Evolutionary conservation across 2,797 vertebrate genomes (phyloP), one percentile per base, ranked within the genome.

Genomic region (Podarcis lilfordi): DNA sequence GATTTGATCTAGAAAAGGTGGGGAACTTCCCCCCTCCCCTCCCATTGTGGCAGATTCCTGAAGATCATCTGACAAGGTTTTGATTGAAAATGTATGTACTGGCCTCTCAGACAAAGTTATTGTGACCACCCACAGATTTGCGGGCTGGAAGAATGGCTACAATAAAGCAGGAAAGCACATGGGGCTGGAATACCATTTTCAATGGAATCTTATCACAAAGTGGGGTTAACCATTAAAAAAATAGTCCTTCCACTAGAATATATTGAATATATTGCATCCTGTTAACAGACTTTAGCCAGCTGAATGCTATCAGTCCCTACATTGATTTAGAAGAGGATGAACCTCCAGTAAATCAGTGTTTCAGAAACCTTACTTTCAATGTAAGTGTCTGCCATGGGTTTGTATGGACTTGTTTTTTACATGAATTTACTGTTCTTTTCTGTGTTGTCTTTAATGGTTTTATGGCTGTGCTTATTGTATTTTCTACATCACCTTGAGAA

Each of bases 91-190:
- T 80, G 35, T 45, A 76, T 85, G 69, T 85, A 76, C 69, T 75
- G 68, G 84, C 81, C 77, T 68, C 85, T 79, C 35, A 78, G 87
- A 85, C 75, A 85, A 50, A 40, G 13, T 45, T 29, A n/a, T 37
- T 72, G 32, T 90, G 89, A 80, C 87, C 85, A 91, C 78, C 85
- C 82, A 87, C 74, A 80, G 82, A 90, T 55, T 61, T 64, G n/a
- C n/a, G 64, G 21, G 71, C 66, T 64, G 85, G 27, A 76, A 69
- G 66, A 37, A 83, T 77, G n/a, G 66, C 59, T 91, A 82, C 86
- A 76, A 59, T 82, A 84, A 90, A 88, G 74, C 66, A 88, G 71
- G 40, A 83, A 88, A 80, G 61, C 78, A 82, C 79, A 68, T 83
- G 79, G 15, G 25, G 5, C 84, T 77, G 40, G 35, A 89, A 84